phyloP scores from a whole-genome alignment of 1,140 invertebrate genomes.

The Cecropterus lyciades region DNA sequence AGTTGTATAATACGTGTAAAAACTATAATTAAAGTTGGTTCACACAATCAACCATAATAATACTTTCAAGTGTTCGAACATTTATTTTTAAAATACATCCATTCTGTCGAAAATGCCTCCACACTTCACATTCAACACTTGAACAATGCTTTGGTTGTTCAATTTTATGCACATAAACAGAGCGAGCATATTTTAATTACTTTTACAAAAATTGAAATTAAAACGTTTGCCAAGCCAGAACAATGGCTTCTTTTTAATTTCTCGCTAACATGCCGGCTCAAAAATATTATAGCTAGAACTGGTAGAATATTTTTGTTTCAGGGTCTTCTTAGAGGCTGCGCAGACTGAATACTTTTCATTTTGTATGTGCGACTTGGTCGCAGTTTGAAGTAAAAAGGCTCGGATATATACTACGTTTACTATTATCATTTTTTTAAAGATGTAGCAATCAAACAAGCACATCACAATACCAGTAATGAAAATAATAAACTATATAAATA shows the following conservation, averaged over 20 bases:
- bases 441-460: no score
- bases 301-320: slow-evolving; percentile 5
- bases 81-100: slow-evolving; percentile 13
- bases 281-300: slow-evolving; percentile 10
- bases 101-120: background rate
- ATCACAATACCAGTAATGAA: no score
- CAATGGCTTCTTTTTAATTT: slow-evolving; percentile 15
- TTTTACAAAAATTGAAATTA: slow-evolving; percentile 24
- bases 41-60: background rate
- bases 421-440: no score
- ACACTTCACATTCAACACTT: slow-evolving; percentile 9
- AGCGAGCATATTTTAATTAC: slow-evolving; percentile 18
- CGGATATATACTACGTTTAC: no score
- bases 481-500: no score
- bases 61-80: slow-evolving; percentile 6
- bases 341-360: background rate
- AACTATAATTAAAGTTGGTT: no score
- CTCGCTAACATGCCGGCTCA: slow-evolving; percentile 10
- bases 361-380: background rate
- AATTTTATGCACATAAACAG: slow-evolving; percentile 27
- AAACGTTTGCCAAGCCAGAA: slow-evolving; percentile 19
- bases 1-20: no score
- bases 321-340: slow-evolving; percentile 1
- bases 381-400: no score
- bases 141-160: slow-evolving; percentile 6